Evolutionary conservation across 2,797 vertebrate genomes (phyloP), one percentile per base, ranked within the genome.

Genomic region (Anguilla marmorata): DNA sequence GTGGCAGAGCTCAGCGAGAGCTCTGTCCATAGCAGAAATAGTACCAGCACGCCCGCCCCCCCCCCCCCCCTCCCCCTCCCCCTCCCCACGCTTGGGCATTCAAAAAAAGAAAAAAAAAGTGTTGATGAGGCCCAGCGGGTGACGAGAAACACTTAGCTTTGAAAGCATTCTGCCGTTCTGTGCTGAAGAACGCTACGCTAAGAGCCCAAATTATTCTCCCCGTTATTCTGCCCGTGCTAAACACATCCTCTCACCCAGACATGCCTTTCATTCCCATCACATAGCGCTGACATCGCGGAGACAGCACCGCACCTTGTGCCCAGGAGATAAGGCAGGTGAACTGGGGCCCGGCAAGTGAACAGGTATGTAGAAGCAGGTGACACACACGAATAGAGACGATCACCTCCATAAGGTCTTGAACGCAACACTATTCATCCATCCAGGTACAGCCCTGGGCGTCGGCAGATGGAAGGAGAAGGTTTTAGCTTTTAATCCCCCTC

Each of bases 161-260:
- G 33, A 79, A n/a, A 82, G 45, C 45, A 50, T 82, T 48, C 79
- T 82, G 79, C 45, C 74, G 50, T 82, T 48, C 45, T 82, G 79
- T 0, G 30, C 45, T 82, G 24, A 82, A 48, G 41, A 50, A n/a
- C n/a, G 79, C 19, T 24, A 11, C 24, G 11, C 21, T 8, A 48
- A 33, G 79, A n/a, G 24, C 33, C 41, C 45, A 48, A 5, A 82
- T 82, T 82, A 48, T 50, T 50, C 79, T 82, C 21, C 79, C 45
- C 45, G 3, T 82, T 82, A 48, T 82, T 50, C 79, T 82, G 41
- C 79, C 45, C 45, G 9, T 24, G 41, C 6, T 82, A 82, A 82
- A 50, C 1, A 50, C 33, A 76, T 76, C 12, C 37, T 16, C 41
- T 82, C 19, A 9, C 24, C 21, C 24, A n/a, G 79, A 50, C 41